A percentile compares a stretch with the other conserved stretches of the same genome.
These are phyloP conservation scores for Homarus americanus DNA, from an alignment of 1,140 invertebrate genomes.

Conservation along the genomic window DNA sequence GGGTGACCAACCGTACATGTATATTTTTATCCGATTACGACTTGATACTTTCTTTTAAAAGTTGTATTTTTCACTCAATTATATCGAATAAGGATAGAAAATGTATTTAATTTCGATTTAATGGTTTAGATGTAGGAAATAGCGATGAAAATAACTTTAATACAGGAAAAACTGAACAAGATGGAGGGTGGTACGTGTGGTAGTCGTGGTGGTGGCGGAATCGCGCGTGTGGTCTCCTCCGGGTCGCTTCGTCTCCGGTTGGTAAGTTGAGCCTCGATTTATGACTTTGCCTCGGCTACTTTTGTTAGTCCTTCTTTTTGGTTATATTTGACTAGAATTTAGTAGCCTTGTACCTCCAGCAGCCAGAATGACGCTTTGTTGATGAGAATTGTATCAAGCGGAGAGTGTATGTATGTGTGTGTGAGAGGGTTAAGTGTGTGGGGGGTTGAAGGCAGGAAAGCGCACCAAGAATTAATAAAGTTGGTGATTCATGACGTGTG, in stretches of 20 bases:
- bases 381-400: slow-evolving; percentile 37
- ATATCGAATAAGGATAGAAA: too few relatives aligned
- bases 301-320: slow-evolving; percentile 35
- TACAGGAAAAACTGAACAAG: too few relatives aligned
- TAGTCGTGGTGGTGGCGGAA: too few relatives aligned
- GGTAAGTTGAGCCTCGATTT: slow-evolving; percentile 65
- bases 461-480: neutral
- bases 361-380: slow-evolving; percentile 26
- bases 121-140: too few relatives aligned
- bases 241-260: slow-evolving; percentile 13
- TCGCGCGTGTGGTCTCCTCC: neutral
- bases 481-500: slow-evolving; percentile 20
- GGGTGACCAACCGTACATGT: slow-evolving; percentile 15
- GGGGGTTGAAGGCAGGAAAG: slow-evolving; percentile 3
- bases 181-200: neutral
- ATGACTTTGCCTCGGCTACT: slow-evolving; percentile 40
- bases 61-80: too few relatives aligned
- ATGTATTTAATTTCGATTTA: too few relatives aligned
- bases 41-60: too few relatives aligned
- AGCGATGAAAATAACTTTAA: too few relatives aligned
- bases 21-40: too few relatives aligned
- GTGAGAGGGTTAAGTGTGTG: slow-evolving; percentile 25
- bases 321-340: slow-evolving; percentile 48
- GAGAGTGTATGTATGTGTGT: too few relatives aligned
- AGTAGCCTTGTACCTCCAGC: neutral